These are phyloP conservation scores for Helleia helle DNA, from an alignment of 2,888 invertebrate species.

Conservation along the genomic window DNA sequence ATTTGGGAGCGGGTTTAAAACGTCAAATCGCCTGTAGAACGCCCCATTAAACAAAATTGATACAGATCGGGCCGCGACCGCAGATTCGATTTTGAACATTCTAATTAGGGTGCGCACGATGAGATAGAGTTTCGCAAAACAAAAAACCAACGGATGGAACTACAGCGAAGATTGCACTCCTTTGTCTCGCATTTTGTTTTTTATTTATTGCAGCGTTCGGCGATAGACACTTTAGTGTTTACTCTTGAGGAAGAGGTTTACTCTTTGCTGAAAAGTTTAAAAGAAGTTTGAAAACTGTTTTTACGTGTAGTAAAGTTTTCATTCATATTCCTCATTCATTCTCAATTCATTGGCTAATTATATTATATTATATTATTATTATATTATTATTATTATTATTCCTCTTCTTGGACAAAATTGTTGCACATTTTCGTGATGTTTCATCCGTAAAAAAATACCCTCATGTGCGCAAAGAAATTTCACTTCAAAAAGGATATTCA, in stretches of 20 bases:
- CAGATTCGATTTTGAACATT: conserved; percentile 57
- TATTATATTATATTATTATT: too few species aligned
- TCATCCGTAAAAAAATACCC: too few species aligned
- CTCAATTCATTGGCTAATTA: too few species aligned
- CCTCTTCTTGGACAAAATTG: too few species aligned
- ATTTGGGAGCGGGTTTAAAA: conserved; percentile 22
- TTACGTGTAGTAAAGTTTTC: too few species aligned
- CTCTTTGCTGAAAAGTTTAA: too few species aligned
- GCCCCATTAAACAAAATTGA: conserved; percentile 66
- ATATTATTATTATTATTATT: too few species aligned
- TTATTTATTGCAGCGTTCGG: background rate
- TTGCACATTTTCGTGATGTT: too few species aligned
- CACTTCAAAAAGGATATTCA: conserved; percentile 1
- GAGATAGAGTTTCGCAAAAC: conserved; percentile 39
- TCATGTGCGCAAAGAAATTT: too few species aligned
- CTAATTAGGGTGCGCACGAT: conserved; percentile 54
- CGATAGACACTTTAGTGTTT: background rate
- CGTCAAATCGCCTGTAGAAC: conserved; percentile 36
- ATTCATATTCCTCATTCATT: too few species aligned
- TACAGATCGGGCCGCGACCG: conserved; percentile 43
- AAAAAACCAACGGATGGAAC: conserved; percentile 18
- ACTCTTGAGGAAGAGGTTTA: too few species aligned
- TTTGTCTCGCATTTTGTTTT: background rate
- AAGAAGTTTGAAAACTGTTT: too few species aligned
- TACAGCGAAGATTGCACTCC: conserved; percentile 2